Conservation (phyloP, 2,888 invertebrate species). For the Stomorhina lunata region DNA sequence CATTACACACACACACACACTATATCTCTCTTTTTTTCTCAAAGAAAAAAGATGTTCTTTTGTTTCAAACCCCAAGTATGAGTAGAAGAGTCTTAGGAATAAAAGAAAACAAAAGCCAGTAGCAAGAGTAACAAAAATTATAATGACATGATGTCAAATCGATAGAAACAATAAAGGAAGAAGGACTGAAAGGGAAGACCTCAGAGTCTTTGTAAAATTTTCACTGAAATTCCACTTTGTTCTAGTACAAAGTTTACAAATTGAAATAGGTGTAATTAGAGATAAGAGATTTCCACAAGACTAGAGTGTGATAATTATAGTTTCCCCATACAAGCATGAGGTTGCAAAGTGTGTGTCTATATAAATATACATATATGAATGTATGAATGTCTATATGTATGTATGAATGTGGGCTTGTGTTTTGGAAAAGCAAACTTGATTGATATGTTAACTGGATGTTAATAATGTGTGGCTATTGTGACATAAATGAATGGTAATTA, state of each 20-base stretch:
- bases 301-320: too few species aligned
- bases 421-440: slow-evolving; percentile 23
- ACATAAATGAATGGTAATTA: slow-evolving; percentile 62
- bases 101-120: background rate
- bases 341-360: too few species aligned
- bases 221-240: too few species aligned
- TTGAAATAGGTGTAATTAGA: background rate
- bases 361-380: too few species aligned
- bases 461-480: slow-evolving; percentile 52
- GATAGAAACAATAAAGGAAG: background rate
- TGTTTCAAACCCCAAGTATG: background rate
- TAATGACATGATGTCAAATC: too few species aligned
- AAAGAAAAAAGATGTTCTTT: too few species aligned
- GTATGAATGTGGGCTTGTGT: background rate
- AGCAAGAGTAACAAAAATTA: background rate
- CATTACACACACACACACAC: background rate
- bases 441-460: slow-evolving; percentile 64
- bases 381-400: too few species aligned
- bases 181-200: background rate
- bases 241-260: too few species aligned
- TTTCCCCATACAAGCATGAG: too few species aligned
- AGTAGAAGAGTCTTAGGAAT: background rate
- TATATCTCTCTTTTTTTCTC: too few species aligned
- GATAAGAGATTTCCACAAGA: too few species aligned
- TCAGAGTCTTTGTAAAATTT: too few species aligned